Percentiles rank a stretch among this genome's conserved stretches.
These are phyloP conservation scores for Pseudochromis fuscus DNA, from an alignment of 2,797 vertebrate species.

Conservation along the genomic window DNA sequence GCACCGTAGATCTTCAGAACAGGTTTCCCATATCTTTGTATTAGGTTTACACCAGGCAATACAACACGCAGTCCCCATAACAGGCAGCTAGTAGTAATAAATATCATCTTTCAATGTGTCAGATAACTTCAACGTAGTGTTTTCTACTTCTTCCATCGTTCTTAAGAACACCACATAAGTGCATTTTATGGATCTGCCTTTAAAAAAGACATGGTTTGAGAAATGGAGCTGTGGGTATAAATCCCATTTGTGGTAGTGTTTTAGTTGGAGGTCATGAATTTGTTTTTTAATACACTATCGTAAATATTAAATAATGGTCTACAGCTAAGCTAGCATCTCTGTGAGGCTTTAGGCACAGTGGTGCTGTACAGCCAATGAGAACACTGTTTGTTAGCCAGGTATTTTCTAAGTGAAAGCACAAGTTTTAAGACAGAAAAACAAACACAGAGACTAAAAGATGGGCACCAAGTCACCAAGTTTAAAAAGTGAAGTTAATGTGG, in stretches of 20 bases:
- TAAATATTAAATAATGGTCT: neutral
- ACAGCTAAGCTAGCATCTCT: neutral
- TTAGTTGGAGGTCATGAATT: neutral
- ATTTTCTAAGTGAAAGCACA: too few relatives aligned
- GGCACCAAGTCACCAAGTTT: too few relatives aligned
- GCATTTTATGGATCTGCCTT: neutral
- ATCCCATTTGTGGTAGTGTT: neutral
- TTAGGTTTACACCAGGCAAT: neutral
- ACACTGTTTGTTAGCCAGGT: too few relatives aligned
- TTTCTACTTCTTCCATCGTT: neutral
- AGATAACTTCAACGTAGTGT: slow-evolving; percentile 14
- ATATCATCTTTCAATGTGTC: neutral
- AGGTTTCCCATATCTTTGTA: neutral
- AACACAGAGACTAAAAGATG: too few relatives aligned
- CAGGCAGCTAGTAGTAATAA: slow-evolving; percentile 4
- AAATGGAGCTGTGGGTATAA: neutral
- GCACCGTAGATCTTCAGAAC: neutral
- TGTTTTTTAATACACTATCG: neutral
- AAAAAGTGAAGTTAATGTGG: too few relatives aligned
- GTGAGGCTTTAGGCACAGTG: neutral
- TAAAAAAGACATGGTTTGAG: neutral
- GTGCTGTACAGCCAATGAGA: too few relatives aligned
- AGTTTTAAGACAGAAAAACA: too few relatives aligned
- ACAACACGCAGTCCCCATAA: slow-evolving; percentile 4
- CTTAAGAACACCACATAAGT: neutral